Percentiles rank a stretch among this genome's conserved stretches.
These are phyloP conservation scores for Nesometra sesokonis DNA, from an alignment of 35 echinoderm and acorn worm species.

Conservation along the genomic window DNA sequence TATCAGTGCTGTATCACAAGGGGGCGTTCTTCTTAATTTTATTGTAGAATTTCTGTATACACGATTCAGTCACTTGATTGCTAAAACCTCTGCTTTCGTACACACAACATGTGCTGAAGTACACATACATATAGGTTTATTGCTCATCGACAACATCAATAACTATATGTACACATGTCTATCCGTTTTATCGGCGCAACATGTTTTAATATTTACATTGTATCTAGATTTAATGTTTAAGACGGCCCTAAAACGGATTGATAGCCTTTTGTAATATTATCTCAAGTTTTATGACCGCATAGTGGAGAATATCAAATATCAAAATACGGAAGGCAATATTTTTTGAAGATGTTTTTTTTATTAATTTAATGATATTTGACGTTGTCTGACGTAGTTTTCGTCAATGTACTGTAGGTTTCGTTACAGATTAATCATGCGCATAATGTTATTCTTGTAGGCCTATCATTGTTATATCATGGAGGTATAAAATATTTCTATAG, in stretches of 20 bases:
- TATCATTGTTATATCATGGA: too few relatives aligned
- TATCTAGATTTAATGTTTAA: background rate
- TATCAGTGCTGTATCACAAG: too few relatives aligned
- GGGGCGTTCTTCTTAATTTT: too few relatives aligned
- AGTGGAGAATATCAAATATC: background rate
- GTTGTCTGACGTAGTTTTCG: too few relatives aligned
- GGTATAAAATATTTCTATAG: too few relatives aligned
- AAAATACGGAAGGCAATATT: background rate
- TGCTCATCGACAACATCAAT: background rate
- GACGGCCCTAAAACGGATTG: background rate
- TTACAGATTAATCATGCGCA: too few relatives aligned
- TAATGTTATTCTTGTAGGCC: too few relatives aligned
- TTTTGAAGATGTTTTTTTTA: too few relatives aligned
- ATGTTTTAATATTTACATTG: background rate
- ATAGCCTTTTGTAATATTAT: background rate
- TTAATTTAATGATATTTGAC: too few relatives aligned
- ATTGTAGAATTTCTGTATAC: too few relatives aligned
- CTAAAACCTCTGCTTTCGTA: background rate
- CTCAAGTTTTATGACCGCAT: background rate
- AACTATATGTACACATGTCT: background rate
- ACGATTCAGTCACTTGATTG: background rate
- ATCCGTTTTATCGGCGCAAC: background rate
- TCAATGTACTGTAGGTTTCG: too few relatives aligned
- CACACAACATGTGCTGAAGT: background rate
- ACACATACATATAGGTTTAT: background rate